A percentile compares a stretch with the other conserved stretches of the same genome.
Evolutionary conservation across 1,140 invertebrate species (phyloP).

Genomic region (Pogonus chalceus): DNA sequence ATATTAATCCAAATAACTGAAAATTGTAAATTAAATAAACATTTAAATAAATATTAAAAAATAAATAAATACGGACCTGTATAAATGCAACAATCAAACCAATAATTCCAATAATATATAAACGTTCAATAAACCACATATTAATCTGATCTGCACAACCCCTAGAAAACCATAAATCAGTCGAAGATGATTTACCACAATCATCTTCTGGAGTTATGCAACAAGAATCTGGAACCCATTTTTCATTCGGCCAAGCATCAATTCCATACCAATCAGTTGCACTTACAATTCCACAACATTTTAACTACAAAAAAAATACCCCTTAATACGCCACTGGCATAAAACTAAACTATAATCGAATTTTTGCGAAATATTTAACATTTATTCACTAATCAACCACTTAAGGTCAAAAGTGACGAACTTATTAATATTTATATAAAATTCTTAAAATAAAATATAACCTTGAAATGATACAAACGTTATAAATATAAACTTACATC

Average conservation of each 20-base stretch:
- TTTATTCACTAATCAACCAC: too few species aligned
- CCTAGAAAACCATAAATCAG: constrained; percentile 50
- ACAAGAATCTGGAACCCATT: constrained; percentile 70
- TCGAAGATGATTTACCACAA: constrained; percentile 40
- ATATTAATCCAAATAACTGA: constrained; percentile 61
- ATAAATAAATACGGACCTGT: constrained; percentile 35
- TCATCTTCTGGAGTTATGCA: constrained; percentile 46
- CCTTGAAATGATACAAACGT: background rate
- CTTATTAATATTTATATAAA: too few species aligned
- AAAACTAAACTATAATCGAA: too few species aligned
- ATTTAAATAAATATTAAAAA: background rate
- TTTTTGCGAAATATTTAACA: too few species aligned
- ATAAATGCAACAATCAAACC: constrained; percentile 60
- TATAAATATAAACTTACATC: constrained; percentile 40
- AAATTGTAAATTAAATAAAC: constrained; percentile 31
- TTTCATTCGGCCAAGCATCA: constrained; percentile 61
- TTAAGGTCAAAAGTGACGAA: too few species aligned
- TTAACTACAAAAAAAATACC: constrained; percentile 47
- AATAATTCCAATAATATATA: constrained; percentile 60
- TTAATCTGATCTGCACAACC: constrained; percentile 60
- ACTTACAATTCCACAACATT: constrained; percentile 75
- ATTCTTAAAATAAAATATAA: too few species aligned
- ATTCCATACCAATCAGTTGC: constrained; percentile 78
- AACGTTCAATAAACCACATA: constrained; percentile 54
- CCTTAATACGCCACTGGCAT: too few species aligned